A percentile compares a stretch with the other conserved stretches of the same genome.
phyloP scores from a whole-genome alignment of 2,113 vertebrate species.

The Hippocampus abdominalis region DNA sequence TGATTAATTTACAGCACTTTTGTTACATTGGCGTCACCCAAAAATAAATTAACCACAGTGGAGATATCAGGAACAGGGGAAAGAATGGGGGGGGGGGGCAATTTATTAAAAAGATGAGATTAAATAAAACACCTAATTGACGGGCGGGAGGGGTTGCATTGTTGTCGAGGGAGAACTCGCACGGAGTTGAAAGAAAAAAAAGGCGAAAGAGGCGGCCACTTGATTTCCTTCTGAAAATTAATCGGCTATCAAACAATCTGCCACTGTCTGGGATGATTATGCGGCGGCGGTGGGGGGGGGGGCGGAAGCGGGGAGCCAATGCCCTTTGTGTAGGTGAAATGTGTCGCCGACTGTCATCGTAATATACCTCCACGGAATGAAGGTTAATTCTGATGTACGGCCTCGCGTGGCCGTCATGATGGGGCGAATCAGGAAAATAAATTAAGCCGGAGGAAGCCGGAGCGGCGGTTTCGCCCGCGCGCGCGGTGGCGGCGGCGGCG shows the following conservation, averaged over 20 bases:
- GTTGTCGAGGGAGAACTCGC: constrained; percentile 62
- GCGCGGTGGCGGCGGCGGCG: constrained; percentile 46
- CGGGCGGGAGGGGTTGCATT: constrained; percentile 76
- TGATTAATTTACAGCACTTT: constrained; percentile 84
- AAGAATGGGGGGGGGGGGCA: constrained; percentile 41
- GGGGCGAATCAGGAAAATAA: constrained; percentile 99
- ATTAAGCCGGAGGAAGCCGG: constrained; percentile 99
- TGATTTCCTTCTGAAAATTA: constrained; percentile 99
- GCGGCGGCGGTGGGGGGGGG: constrained; percentile 72
- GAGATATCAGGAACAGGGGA: constrained; percentile 61
- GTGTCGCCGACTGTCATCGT: constrained; percentile 99
- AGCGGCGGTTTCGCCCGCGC: constrained; percentile 88
- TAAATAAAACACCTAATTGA: constrained; percentile 97
- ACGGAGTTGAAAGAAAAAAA: constrained; percentile 10
- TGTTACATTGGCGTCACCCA: constrained; percentile 65
- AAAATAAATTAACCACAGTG: constrained; percentile 73
- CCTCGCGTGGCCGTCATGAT: constrained; percentile 99
- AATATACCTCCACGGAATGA: constrained; percentile 99
- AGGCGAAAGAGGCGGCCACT: constrained; percentile 84
- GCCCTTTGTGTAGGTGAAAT: constrained; percentile 99
- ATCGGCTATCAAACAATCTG: constrained; percentile 99
- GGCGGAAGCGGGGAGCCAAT: constrained; percentile 77
- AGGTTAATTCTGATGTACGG: constrained; percentile 99
- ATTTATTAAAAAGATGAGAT: constrained; percentile 83
- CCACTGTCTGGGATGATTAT: constrained; percentile 98